phyloP scores from a whole-genome alignment of 1,140 invertebrate species.

The Conus betulinus region DNA sequence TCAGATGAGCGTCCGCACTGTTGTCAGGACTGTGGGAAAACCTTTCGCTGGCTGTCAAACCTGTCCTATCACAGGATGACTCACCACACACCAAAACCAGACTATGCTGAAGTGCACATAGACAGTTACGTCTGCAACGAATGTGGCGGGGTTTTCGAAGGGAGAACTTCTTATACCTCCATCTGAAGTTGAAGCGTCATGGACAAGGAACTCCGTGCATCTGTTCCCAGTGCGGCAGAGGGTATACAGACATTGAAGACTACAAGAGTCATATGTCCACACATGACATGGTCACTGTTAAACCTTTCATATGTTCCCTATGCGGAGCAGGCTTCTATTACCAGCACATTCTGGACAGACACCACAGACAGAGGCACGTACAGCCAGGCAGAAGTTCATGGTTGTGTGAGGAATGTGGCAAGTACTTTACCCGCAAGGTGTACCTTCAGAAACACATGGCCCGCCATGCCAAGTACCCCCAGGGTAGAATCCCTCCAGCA shows the following conservation, averaged over 20 bases:
- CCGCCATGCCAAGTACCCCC: neutral
- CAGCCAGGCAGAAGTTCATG: neutral
- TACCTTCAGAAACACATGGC: neutral
- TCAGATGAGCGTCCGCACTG: neutral
- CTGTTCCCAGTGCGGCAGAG: neutral
- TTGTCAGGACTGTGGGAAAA: neutral
- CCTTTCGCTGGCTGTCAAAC: neutral
- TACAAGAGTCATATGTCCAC: constrained; percentile 29
- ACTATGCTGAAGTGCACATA: neutral
- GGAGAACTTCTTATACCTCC: neutral
- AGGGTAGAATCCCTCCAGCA: constrained; percentile 4
- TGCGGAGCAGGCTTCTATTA: constrained; percentile 90
- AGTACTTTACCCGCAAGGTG: neutral
- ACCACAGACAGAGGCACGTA: neutral
- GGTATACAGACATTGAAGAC: neutral
- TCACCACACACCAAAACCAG: neutral
- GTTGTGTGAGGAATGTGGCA: constrained; percentile 23
- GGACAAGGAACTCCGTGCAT: neutral
- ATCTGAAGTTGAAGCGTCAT: neutral
- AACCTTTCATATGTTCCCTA: constrained; percentile 93
- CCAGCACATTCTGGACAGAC: neutral
- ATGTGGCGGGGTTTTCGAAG: neutral
- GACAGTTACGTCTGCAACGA: neutral
- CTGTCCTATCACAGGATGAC: neutral
- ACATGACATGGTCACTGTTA: constrained; percentile 69